Evolutionary conservation across 1,140 invertebrate species (phyloP).

Genomic region (Drosophila carrolli): DNA sequence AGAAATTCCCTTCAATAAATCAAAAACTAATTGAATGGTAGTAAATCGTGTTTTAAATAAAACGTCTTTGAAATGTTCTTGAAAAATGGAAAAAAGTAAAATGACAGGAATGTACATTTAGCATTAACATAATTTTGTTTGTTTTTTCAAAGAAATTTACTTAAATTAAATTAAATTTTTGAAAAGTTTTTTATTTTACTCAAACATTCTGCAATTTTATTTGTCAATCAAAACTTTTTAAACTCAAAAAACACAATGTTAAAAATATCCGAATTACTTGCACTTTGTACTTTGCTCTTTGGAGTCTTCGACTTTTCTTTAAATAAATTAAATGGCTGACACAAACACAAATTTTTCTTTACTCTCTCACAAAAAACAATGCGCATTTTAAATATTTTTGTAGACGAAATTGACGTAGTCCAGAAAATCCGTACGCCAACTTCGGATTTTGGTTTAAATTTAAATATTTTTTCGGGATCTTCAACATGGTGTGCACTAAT

Average conservation of each 20-base stretch:
- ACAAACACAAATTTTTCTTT: conserved; percentile 32
- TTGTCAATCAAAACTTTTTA: conserved; percentile 3
- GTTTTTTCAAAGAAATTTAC: too few species aligned
- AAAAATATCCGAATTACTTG: conserved; percentile 2
- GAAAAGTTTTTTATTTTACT: too few species aligned
- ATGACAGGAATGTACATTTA: too few species aligned
- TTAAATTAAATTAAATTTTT: too few species aligned
- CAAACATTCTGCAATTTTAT: not conserved
- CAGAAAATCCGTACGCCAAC: conserved; percentile 17
- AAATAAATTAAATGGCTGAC: conserved; percentile 67
- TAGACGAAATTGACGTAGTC: conserved; percentile 46
- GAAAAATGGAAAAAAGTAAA: not conserved
- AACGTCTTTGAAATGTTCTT: conserved; percentile 31
- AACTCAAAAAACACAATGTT: not conserved
- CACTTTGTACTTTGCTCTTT: conserved; percentile 40
- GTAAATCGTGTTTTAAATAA: not conserved
- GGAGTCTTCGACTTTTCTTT: conserved; percentile 60
- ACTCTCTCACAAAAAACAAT: conserved; percentile 19
- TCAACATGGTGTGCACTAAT: conserved; percentile 7
- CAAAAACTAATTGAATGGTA: conserved; percentile 21
- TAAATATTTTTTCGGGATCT: conserved; percentile 15
- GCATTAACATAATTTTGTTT: too few species aligned
- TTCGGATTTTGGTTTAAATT: conserved; percentile 31
- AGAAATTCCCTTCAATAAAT: conserved; percentile 28
- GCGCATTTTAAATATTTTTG: conserved; percentile 41